Evolutionary conservation across 64 coral and sea anemone species (phyloP).

Genomic region (Montipora efflorescens): DNA sequence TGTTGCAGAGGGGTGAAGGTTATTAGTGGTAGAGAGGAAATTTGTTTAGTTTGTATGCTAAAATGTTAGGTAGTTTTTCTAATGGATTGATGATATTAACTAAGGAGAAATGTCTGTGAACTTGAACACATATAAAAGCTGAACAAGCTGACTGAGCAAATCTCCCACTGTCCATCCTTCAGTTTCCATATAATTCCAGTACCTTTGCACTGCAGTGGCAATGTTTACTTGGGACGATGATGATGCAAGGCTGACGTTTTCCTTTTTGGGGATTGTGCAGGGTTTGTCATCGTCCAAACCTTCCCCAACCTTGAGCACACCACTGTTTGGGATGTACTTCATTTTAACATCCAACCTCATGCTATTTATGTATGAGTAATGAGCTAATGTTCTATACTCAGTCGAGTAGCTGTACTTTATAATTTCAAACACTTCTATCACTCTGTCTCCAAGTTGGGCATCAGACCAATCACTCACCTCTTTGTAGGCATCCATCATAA

Average conservation of each 20-base stretch:
- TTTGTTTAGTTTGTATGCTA: no score
- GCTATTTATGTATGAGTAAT: conserved; percentile 21
- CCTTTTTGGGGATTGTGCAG: conserved; percentile 35
- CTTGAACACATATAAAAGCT: conserved; percentile 49
- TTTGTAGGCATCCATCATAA: conserved; percentile 66
- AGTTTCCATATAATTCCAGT: conserved; percentile 49
- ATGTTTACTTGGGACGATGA: background rate
- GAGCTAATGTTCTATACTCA: conserved; percentile 12
- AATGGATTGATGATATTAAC: background rate
- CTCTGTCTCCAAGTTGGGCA: conserved; percentile 49
- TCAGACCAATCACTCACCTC: conserved; percentile 46
- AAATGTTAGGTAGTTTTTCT: no score
- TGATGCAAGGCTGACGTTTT: conserved; percentile 39
- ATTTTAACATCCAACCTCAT: background rate
- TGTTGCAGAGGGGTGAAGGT: no score
- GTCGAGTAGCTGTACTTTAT: background rate
- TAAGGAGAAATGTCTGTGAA: conserved; percentile 26
- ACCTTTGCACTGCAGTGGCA: conserved; percentile 35
- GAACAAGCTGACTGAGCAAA: conserved; percentile 30
- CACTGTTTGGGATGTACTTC: conserved; percentile 28
- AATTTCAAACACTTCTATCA: conserved; percentile 63
- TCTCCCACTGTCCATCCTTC: conserved; percentile 63
- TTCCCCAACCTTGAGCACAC: conserved; percentile 24
- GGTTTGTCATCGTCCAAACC: conserved; percentile 49
- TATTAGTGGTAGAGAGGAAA: no score